Evolutionary conservation across 2,797 vertebrate genomes (phyloP), one percentile per base, ranked within the genome.

Genomic region (Tenualosa thibaudeaui): DNA sequence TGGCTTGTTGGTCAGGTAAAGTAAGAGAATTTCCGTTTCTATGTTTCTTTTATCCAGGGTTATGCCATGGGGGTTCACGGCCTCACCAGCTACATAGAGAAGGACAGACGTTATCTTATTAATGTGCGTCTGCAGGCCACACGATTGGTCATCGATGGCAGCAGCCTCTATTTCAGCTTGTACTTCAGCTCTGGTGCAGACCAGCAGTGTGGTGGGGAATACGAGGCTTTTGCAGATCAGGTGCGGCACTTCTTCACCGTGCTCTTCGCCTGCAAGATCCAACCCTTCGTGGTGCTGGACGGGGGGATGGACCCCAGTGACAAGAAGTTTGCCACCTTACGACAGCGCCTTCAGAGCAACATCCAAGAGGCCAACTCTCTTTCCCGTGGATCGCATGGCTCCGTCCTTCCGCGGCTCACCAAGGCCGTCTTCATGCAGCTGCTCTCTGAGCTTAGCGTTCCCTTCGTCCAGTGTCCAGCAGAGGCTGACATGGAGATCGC

Each of bases 401-500:
- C 85, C 0, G 87, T 98, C 65, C 94, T 96, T 54, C 98, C 98
- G 15, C 92, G 98, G 84, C 94, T 99, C 50, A 90, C 91, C 2
- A 92, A 95, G 31, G 92, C 96, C 0, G 96, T 96, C 58, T 99
- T 99, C 92, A 93, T 96, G 84, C 97, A 99, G 91, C 92, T 96
- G 84, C 94, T 99, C 89, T 82, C 53, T 31, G 94, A 94, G 84
- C 93, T 95, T 40, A 92, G 89, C 6, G 92, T 99, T 2, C 94
- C 95, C 5, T 93, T 98, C 85, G 94, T 97, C 78, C 98, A 99
- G 92, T 97, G 97, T 89, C 92, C 97, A 81, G 94, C 95, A 3
- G 98, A 99, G 93, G 98, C 98, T 19, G 98, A 99, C 90, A 93
- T 94, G 85, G 98, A 99, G 86, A 96, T 99, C 22, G 96, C 97